Percentiles rank a stretch among this genome's conserved stretches.
These are phyloP conservation scores for Oxyura jamaicensis DNA, from an alignment of 2,113 vertebrate genomes.

Conservation along the genomic window DNA sequence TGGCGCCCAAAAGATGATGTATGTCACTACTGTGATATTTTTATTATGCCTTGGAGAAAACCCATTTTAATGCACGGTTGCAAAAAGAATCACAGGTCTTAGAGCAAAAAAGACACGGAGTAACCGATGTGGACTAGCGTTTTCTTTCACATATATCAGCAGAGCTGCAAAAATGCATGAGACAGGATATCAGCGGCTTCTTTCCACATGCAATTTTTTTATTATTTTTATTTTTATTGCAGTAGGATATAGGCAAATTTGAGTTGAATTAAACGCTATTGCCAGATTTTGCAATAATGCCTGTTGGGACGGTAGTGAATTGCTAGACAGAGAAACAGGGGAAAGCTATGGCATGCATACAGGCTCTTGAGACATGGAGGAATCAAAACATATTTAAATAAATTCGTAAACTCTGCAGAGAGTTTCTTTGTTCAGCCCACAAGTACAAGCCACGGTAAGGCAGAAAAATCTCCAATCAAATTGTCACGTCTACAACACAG, in stretches of 20 bases:
- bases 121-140: background rate
- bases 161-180: background rate
- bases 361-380: background rate
- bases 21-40: conserved; percentile 47
- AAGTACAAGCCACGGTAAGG: background rate
- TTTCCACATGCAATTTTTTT: background rate
- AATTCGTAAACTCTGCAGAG: background rate
- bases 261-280: background rate
- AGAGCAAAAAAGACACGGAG: background rate
- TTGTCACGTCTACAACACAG: background rate
- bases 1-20: conserved; percentile 49
- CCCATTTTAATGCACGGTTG: conserved; percentile 35
- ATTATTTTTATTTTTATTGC: background rate
- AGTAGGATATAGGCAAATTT: background rate
- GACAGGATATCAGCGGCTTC: background rate
- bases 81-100: conserved; percentile 8
- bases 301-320: background rate
- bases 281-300: background rate
- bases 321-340: background rate
- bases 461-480: background rate
- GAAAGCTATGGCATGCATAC: background rate
- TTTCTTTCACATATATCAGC: background rate
- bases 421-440: background rate
- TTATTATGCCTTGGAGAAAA: conserved; percentile 61
- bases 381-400: background rate